phyloP scores from a whole-genome alignment of 2,888 invertebrate genomes.

The Artemia sinica region DNA sequence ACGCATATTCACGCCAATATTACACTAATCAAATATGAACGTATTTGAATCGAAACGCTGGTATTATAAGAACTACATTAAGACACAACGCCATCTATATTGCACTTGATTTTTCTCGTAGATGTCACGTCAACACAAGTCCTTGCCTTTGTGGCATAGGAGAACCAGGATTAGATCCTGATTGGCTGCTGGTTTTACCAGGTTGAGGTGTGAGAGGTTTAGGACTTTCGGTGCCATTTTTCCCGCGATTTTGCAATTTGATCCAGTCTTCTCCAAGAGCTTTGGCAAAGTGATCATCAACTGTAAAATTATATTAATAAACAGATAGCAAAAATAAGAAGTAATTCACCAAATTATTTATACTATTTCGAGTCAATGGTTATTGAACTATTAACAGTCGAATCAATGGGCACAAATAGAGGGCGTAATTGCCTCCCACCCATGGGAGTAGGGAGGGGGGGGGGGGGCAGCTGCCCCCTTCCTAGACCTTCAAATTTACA shows the following conservation, averaged over 20 bases:
- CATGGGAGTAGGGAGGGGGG: too few relatives aligned
- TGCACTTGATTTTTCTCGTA: not conserved
- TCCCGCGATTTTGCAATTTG: slow-evolving; percentile 27
- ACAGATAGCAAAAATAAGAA: slow-evolving; percentile 1
- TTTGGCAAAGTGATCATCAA: slow-evolving; percentile 82
- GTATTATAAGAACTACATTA: too few relatives aligned
- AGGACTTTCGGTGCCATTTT: slow-evolving; percentile 6
- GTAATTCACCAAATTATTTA: not conserved
- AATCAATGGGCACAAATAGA: not conserved
- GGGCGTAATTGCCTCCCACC: not conserved
- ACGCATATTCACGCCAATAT: too few relatives aligned
- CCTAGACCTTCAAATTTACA: too few relatives aligned
- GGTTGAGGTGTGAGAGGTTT: slow-evolving; percentile 9
- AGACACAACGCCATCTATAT: not conserved
- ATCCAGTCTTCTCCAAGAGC: slow-evolving; percentile 66
- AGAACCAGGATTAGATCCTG: slow-evolving; percentile 18
- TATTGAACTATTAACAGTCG: not conserved
- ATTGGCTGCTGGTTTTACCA: not conserved
- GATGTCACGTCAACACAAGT: slow-evolving; percentile 18
- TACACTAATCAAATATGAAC: too few relatives aligned
- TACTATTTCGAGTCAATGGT: too few relatives aligned
- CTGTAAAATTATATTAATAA: slow-evolving; percentile 40
- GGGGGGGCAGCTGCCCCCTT: too few relatives aligned
- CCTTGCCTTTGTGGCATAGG: slow-evolving; percentile 19
- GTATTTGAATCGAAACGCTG: too few relatives aligned